Base-by-base conservation (phyloP, 2,113 vertebrate genomes). In the Sphaerodactylus townsendi region DNA sequence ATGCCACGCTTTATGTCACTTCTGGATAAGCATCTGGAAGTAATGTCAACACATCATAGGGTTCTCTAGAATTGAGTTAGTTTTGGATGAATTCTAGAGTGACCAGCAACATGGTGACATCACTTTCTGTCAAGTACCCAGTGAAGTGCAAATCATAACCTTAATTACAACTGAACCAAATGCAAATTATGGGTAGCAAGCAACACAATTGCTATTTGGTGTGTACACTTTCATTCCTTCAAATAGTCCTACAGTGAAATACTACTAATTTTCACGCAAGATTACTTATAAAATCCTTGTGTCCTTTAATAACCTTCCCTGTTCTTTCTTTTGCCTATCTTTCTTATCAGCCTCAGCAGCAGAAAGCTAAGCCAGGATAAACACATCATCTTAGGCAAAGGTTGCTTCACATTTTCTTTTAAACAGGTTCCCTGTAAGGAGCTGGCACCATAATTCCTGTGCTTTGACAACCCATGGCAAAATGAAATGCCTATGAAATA, bases 401-500 rank as follows among this genome's bases (percentile, higher is more conserved):
- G 33, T 19, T 85, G 19, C 81, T 81, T 84, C 75, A 72, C 21
- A 28, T 75, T 83, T 72, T 25, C 1, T 72, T 90, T 84, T 50
- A 86, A 41, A 77, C 30, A 77, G 6, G 19, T 69, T 87, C 44
- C 28, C 33, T 75, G 19, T 46, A 85, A 65, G 4, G 21, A 88
- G 77, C 6, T 50, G 77, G 53, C 21, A 77, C 15, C 59, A 28
- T 72, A 86, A 86, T 23, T 39, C 39, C 33, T 77, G 80, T 85
- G 46, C 3, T 50, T 77, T 88, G 46, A 89, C n/a, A 87, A 76
- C 39, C 77, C 85, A 72, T 59, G 46, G 0, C 73, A 82, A 84
- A 68, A 82, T 89, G 41, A 28, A 89, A 84, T 9, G 1, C 1
- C 81, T 78, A 77, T 53, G n/a, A 86, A 86, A 86, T 77, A 87